phyloP scores from a whole-genome alignment of 2,888 invertebrate genomes.

The Andricus quercusramuli region DNA sequence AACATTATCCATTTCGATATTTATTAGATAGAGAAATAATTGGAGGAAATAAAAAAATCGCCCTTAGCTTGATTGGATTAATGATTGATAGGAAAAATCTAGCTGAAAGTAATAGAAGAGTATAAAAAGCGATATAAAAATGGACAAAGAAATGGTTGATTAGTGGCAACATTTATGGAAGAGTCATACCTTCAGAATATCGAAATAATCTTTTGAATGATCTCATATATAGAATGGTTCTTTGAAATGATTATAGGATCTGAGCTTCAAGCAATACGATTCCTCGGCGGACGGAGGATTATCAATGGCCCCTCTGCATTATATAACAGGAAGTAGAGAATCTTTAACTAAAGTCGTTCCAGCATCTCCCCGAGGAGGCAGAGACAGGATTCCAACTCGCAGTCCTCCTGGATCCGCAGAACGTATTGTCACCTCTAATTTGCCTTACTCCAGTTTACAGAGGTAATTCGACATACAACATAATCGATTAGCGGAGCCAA shows the following conservation, averaged over 20 bases:
- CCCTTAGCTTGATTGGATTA: too few species aligned
- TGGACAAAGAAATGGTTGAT: background rate
- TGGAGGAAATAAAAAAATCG: too few species aligned
- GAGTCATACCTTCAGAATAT: background rate
- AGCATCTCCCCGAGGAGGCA: constrained; percentile 71
- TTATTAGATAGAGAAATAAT: too few species aligned
- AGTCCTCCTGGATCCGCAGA: constrained; percentile 74
- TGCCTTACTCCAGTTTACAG: constrained; percentile 75
- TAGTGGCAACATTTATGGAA: background rate
- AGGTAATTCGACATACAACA: constrained; percentile 62
- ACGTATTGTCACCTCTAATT: constrained; percentile 70
- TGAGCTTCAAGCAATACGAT: constrained; percentile 76
- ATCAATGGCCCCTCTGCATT: constrained; percentile 69
- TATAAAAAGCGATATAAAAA: background rate
- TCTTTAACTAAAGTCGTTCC: constrained; percentile 74
- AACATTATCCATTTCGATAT: too few species aligned
- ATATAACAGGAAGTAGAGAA: constrained; percentile 74
- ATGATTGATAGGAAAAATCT: too few species aligned
- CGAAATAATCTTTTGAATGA: background rate
- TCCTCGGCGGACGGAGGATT: constrained; percentile 72
- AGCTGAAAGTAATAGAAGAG: background rate
- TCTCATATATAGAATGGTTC: background rate
- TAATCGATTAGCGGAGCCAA: constrained; percentile 16
- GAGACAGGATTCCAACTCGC: constrained; percentile 72
- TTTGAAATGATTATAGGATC: constrained; percentile 67